phyloP scores from a whole-genome alignment of 2,888 invertebrate species.

The Vesta saturnalis region DNA sequence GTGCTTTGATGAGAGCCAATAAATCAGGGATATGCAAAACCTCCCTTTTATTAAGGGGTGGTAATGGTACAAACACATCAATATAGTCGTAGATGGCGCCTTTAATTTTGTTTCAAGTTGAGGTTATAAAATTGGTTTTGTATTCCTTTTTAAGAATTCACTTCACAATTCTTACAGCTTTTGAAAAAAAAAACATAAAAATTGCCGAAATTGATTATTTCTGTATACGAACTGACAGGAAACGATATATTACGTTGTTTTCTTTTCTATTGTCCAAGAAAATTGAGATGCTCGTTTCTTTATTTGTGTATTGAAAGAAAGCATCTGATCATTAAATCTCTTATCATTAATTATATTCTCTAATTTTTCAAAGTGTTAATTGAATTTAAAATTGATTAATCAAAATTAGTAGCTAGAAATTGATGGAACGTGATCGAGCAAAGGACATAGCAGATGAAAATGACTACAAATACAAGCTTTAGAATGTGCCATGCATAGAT shows the following conservation, averaged over 20 bases:
- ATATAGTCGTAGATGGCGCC: constrained; percentile 42
- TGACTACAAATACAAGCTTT: constrained; percentile 40
- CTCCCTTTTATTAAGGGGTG: constrained; percentile 59
- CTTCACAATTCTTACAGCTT: background rate
- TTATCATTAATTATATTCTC: constrained; percentile 40
- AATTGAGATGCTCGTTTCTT: constrained; percentile 39
- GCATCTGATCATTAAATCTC: constrained; percentile 42
- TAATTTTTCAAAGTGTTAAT: constrained; percentile 4
- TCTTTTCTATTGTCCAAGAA: constrained; percentile 41
- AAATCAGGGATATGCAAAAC: constrained; percentile 66
- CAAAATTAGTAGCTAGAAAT: constrained; percentile 41
- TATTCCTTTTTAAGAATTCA: background rate
- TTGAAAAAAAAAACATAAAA: constrained; percentile 17
- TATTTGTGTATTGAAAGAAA: constrained; percentile 35
- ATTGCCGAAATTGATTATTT: constrained; percentile 42
- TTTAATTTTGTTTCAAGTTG: constrained; percentile 43
- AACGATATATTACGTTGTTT: constrained; percentile 47
- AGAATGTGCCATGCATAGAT: constrained; percentile 50
- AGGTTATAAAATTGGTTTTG: constrained; percentile 33
- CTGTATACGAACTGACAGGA: constrained; percentile 44
- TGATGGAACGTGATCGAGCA: constrained; percentile 44
- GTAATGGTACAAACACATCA: constrained; percentile 52
- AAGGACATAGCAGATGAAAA: constrained; percentile 41
- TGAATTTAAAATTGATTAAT: constrained; percentile 40
- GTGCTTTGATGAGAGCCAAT: constrained; percentile 67